Base-by-base conservation (phyloP, 2,888 invertebrate genomes). In the Argyresthia goedartella region DNA sequence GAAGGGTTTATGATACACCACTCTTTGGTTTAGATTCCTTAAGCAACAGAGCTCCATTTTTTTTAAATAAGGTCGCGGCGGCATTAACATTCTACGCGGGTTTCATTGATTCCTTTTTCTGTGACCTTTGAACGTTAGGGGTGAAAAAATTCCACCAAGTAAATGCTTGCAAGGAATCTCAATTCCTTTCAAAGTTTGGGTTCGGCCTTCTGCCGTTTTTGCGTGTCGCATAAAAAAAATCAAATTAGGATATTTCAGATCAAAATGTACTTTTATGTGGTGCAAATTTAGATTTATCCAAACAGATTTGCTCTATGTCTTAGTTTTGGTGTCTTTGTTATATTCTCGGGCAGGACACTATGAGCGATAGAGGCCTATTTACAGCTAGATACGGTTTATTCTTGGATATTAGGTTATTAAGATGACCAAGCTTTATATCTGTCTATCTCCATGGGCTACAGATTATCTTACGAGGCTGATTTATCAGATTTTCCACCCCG, bases 71-170 rank as follows among this genome's bases (percentile, higher is more conserved):
- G 35, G 48, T 34, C 9, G 15, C 25, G 6, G 25, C 25, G 14
- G 10, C 36, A 35, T 48, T 48, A 48, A 36, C 36, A 48, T 48
- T 48, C 48, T 35, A 36, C 1, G 36, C 36, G 48, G 36, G 25
- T 15, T 15, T 36, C 35, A 36, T 48, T 48, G 14, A 36, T 48
- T 36, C 15, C 48, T 48, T 36, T 36, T 36, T 48, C 36, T 36
- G 48, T 48, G 48, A 48, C 48, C 48, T 48, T 15, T 48, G 48
- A 15, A 35, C 48, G 48, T 36, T 48, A 9, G 25, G 11, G 46
- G 16, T n/a, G 46, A 36, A 15, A 15, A 48, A 48, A 46, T 44
- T 16, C 15, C 47, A 33, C 33, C 34, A n/a, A 4, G n/a, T 47
- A 34, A 33, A 47, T 13, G 47, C 46, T 34, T 25, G 44, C 14